These are phyloP conservation scores for Trichogramma pretiosum DNA, from an alignment of 1,140 invertebrate species.

Conservation along the genomic window DNA sequence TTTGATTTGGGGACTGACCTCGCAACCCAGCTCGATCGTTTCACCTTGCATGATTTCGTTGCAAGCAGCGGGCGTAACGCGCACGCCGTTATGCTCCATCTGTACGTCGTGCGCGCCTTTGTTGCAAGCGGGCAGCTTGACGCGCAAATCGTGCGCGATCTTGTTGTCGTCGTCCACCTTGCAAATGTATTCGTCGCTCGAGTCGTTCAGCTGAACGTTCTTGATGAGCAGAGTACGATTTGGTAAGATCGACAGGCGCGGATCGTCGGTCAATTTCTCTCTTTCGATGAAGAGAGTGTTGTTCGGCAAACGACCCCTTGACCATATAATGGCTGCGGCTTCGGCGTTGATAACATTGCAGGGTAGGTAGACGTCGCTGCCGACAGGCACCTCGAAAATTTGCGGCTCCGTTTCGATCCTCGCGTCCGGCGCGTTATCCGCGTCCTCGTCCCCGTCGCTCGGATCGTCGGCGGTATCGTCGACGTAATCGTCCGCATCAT, in stretches of 20 bases:
- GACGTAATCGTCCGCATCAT: not conserved
- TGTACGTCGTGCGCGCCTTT: too few relatives aligned
- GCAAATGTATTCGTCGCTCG: not conserved
- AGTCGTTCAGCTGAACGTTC: not conserved
- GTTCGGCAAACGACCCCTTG: not conserved
- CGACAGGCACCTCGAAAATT: not conserved
- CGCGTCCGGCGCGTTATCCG: not conserved
- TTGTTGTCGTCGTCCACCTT: not conserved
- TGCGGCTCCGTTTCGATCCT: not conserved
- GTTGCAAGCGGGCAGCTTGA: not conserved
- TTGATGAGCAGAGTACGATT: constrained; percentile 4
- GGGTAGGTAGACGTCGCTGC: not conserved
- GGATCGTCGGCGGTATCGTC: not conserved
- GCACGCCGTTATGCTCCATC: not conserved
- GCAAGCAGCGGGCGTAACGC: not conserved
- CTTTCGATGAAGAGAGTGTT: not conserved
- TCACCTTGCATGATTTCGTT: constrained; percentile 3
- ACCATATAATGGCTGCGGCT: not conserved
- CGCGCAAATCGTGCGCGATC: not conserved
- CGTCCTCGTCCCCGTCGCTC: not conserved
- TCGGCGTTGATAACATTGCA: constrained; percentile 6
- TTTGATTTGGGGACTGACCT: not conserved
- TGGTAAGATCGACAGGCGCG: too few relatives aligned
- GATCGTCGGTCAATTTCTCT: not conserved
- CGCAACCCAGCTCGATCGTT: not conserved